A percentile compares a stretch with the other conserved stretches of the same genome.
Evolutionary conservation across 2,113 vertebrate genomes (phyloP).

Genomic region (Crypturellus undulatus): DNA sequence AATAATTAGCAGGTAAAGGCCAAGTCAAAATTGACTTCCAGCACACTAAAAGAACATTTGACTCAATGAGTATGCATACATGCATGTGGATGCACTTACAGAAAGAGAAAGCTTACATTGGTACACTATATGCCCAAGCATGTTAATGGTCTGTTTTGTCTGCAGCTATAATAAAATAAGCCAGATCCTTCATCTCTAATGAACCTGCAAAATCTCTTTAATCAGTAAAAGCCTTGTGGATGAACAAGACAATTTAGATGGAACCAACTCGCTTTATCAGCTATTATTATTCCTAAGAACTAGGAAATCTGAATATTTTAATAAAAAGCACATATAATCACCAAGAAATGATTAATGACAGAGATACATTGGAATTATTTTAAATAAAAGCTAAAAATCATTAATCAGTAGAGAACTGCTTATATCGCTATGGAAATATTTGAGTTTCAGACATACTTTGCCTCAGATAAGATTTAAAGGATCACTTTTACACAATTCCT

Average conservation of each 20-base stretch:
- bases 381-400: not conserved
- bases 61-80: not conserved
- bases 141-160: not conserved
- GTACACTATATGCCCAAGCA: not conserved
- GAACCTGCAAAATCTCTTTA: slow-evolving; percentile 35
- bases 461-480: not conserved
- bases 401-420: not conserved
- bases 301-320: slow-evolving; percentile 8
- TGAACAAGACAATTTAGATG: slow-evolving; percentile 42
- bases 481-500: not conserved
- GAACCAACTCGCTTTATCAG: not conserved
- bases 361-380: not conserved
- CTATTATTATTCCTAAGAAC: not conserved
- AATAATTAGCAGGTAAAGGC: slow-evolving; percentile 59
- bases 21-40: slow-evolving; percentile 49
- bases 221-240: slow-evolving; percentile 31
- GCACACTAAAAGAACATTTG: not conserved
- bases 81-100: rapidly evolving
- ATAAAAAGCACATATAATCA: not conserved
- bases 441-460: not conserved
- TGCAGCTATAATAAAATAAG: not conserved
- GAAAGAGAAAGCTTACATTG: not conserved
- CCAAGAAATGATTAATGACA: not conserved
- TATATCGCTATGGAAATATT: not conserved
- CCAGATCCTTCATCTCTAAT: slow-evolving; percentile 33